Base-by-base conservation (phyloP, 2,888 invertebrate species). In the Euplagia quadripunctaria region DNA sequence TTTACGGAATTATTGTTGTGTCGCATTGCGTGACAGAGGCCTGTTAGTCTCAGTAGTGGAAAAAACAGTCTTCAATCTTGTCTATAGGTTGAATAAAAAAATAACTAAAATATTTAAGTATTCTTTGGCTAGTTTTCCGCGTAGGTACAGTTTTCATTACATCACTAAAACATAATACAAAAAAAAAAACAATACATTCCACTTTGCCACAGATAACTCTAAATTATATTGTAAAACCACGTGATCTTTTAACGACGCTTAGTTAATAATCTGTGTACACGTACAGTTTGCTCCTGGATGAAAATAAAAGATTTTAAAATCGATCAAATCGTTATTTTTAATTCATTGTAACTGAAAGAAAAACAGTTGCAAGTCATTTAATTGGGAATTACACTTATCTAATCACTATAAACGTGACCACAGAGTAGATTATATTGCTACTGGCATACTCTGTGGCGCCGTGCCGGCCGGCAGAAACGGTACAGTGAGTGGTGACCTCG, bases 51-150 rank as follows among this genome's bases (percentile, higher is more conserved):
- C 55, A 20, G 11, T 14, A 20, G 31, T 61, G 31, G 31, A 1
- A 31, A 61, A 61, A 31, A 61, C 61, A 61, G 31, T 31, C n/a
- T 58, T 58, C 11, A 61, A 61, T 61, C 61, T 61, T 61, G 61
- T 31, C 61, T 14, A 31, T 6, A 1, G 31, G 61, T 31, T 61
- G 6, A 6, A 61, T 31, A 31, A 61, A 31, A 31, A 14, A 14
- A 14, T n/a, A 9, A 14, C 20, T 61, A 31, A 61, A 14, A 14
- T 31, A 61, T 12, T 14, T 14, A 20, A 0, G 5, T 12, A 49
- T 12, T 61, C 31, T 61, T 61, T 31, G 31, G 61, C 31, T 61
- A 31, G 12, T 61, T 58, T n/a, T 46, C 6, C 43, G 4, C 43
- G 43, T 46, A 46, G 43, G 43, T 46, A 31, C 31, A 31, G 31